Base-by-base conservation (phyloP, 2,797 vertebrate genomes). In the Calcarius lapponicus region DNA sequence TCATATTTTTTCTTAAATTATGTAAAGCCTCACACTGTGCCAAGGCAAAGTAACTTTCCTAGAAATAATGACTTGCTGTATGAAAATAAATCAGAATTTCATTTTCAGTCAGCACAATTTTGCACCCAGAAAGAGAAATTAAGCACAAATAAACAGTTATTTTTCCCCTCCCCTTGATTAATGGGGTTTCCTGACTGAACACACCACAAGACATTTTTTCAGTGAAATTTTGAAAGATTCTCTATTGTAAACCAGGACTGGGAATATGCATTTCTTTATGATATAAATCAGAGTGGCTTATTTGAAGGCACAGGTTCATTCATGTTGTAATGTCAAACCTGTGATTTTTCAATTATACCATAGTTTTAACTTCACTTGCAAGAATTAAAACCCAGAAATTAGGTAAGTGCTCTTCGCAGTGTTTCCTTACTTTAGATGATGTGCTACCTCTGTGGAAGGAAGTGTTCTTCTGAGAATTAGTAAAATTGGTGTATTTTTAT, bases 81-180 rank as follows among this genome's bases (percentile, higher is more conserved):
- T 70, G 24, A 43, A 88, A 88, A 86, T 57, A 67, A 81, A 89
- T 64, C n/a, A 66, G 12, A 24, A 70, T 19, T 88, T 19, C 3
- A 43, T 74, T 88, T 94, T 56, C 58, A 75, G 15, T 13, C 34
- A 65, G 36, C 34, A 29, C 8, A 74, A 38, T 40, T 18, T 86
- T 80, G 7, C 9, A 73, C 11, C 2, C 36, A 15, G 42, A 61
- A 56, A 73, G 86, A 53, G 9, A 85, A 76, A 73, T 13, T 43
- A 18, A 19, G 34, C 7, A 50, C 6, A 43, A 80, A 38, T 66
- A 70, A 75, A 53, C 1, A 18, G 26, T 38, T 38, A 24, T 26
- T 14, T 10, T 9, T 1, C 0, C 3, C 2, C 2, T 2, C 2
- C 4, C 2, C 13, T 65, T 40, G 2, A 3, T 73, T 80, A 69